Conservation (phyloP, 2,113 vertebrate genomes). For the Anhinga rufa region DNA sequence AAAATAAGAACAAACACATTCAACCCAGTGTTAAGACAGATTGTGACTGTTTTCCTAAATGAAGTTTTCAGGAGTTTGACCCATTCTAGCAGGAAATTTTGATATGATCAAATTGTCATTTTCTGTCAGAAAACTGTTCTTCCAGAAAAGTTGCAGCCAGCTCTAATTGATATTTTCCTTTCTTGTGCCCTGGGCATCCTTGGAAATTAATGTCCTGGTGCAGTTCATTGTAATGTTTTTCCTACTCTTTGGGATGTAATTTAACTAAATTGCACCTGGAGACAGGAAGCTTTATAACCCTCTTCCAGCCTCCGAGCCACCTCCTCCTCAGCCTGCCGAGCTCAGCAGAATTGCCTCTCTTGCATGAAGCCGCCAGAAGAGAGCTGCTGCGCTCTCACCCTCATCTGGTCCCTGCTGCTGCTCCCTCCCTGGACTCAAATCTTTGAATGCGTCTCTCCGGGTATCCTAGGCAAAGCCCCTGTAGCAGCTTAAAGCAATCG, state of each 20-base stretch:
- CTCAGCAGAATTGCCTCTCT: background rate
- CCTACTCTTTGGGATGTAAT: background rate
- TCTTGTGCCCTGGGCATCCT: background rate
- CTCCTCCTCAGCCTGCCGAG: background rate
- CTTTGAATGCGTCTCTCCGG: background rate
- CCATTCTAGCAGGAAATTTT: background rate
- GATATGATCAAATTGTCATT: background rate
- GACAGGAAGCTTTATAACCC: background rate
- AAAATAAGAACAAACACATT: background rate
- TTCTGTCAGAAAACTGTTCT: background rate
- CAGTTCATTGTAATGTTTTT: background rate
- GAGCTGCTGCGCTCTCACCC: background rate
- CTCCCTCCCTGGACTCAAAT: background rate
- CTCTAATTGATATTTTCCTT: conserved; percentile 13
- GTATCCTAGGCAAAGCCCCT: background rate
- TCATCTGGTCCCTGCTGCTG: background rate
- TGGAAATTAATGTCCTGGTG: background rate
- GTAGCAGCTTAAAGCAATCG: background rate
- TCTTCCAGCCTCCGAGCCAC: background rate
- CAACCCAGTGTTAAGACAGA: background rate
- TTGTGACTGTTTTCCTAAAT: background rate
- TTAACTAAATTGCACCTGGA: background rate
- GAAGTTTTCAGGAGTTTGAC: background rate
- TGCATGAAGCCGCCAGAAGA: background rate
- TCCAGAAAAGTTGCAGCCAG: background rate